Evolutionary conservation across 2,797 vertebrate species (phyloP).

Genomic region (Rhynchonycteris naso): DNA sequence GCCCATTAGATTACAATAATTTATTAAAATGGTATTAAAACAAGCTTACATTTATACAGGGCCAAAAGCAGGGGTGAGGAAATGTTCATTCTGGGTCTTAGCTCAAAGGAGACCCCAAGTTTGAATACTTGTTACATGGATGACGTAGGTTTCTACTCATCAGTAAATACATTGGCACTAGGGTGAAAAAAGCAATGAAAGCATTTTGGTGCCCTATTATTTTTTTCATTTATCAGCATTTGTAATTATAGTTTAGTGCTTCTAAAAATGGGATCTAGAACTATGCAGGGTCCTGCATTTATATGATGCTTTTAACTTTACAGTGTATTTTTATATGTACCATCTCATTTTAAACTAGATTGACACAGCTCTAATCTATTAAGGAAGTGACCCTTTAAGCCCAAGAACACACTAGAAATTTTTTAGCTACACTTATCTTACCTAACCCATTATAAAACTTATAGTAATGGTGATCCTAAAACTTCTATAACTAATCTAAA

Average conservation of each 20-base stretch:
- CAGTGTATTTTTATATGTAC: constrained; percentile 72
- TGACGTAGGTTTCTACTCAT: constrained; percentile 2
- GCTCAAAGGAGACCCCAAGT: not conserved
- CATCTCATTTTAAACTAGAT: constrained; percentile 75
- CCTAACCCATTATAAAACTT: constrained; percentile 60
- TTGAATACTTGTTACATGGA: not conserved
- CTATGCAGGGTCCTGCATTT: constrained; percentile 63
- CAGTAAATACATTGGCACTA: not conserved
- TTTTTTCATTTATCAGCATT: constrained; percentile 71
- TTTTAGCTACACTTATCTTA: constrained; percentile 64
- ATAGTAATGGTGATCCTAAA: constrained; percentile 64
- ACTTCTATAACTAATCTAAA: constrained; percentile 46
- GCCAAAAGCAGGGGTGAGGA: not conserved
- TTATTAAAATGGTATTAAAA: constrained; percentile 41
- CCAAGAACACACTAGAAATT: constrained; percentile 56
- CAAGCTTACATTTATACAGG: not conserved
- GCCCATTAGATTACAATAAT: not conserved
- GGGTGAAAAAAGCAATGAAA: not conserved
- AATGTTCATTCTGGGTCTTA: not conserved
- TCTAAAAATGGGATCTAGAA: constrained; percentile 62
- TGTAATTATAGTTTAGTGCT: constrained; percentile 75
- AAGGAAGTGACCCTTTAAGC: constrained; percentile 76
- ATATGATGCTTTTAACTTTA: constrained; percentile 75
- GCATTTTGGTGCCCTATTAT: constrained; percentile 24
- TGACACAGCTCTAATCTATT: constrained; percentile 65